These are phyloP conservation scores for Protomyctophum bolini DNA, from an alignment of 2,113 vertebrate genomes.

Conservation along the genomic window DNA sequence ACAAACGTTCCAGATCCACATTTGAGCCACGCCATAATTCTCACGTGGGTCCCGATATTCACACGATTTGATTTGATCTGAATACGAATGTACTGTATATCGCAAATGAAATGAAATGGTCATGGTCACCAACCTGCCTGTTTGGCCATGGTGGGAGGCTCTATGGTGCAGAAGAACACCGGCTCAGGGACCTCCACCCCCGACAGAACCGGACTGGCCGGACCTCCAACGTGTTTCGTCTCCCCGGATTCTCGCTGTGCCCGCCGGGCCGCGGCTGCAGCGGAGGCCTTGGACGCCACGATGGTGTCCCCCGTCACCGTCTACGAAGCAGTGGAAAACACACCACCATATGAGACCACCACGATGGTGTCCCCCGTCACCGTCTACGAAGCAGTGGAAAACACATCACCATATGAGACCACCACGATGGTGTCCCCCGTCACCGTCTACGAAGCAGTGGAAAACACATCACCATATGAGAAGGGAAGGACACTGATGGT, in stretches of 20 bases:
- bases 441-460: slow-evolving; percentile 79
- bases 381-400: slow-evolving; percentile 74
- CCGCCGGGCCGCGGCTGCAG: slow-evolving; percentile 78
- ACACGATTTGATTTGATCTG: too few relatives aligned
- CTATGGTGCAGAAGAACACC: slow-evolving; percentile 98
- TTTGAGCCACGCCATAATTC: too few relatives aligned
- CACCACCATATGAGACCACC: slow-evolving; percentile 46
- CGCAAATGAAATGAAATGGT: too few relatives aligned
- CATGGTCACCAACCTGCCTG: slow-evolving; percentile 66
- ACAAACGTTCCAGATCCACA: too few relatives aligned
- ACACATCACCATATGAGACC: not conserved
- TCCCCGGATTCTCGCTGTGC: slow-evolving; percentile 60
- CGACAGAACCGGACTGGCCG: slow-evolving; percentile 81
- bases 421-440: slow-evolving; percentile 95
- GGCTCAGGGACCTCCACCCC: slow-evolving; percentile 96
- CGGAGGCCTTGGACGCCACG: slow-evolving; percentile 90
- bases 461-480: not conserved
- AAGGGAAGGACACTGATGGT: slow-evolving; percentile 80
- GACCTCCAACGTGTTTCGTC: slow-evolving; percentile 38
- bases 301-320: slow-evolving; percentile 95
- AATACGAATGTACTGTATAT: too few relatives aligned
- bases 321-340: slow-evolving; percentile 62
- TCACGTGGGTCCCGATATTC: too few relatives aligned
- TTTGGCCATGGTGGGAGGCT: slow-evolving; percentile 89
- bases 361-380: slow-evolving; percentile 95